Evolutionary conservation across 2,113 vertebrate species (phyloP).

Genomic region (Ageneiosus marmoratus): DNA sequence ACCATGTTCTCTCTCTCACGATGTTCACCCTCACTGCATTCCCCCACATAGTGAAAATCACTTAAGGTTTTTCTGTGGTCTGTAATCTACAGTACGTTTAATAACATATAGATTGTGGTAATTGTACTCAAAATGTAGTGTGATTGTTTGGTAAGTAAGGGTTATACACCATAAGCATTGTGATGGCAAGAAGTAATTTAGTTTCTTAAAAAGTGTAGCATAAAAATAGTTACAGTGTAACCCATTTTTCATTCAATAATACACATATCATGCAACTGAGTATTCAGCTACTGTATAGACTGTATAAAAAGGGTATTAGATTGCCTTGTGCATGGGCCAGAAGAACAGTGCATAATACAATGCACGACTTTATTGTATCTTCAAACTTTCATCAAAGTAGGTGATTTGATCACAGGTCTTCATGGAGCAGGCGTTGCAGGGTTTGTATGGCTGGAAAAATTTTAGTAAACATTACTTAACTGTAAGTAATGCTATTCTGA

Average conservation of each 20-base stretch:
- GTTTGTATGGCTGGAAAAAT: not conserved
- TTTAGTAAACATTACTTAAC: constrained; percentile 27
- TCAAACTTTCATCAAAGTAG: not conserved
- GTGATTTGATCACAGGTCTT: constrained; percentile 52
- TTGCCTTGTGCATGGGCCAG: not conserved
- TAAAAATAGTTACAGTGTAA: not conserved
- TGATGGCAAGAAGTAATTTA: not conserved
- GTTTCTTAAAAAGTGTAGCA: not conserved
- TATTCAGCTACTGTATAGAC: not conserved
- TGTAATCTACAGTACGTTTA: not conserved
- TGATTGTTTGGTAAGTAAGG: not conserved
- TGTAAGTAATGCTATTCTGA: constrained; percentile 44
- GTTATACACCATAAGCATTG: not conserved
- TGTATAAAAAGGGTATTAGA: not conserved
- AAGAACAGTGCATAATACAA: not conserved
- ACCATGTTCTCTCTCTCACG: too few relatives aligned
- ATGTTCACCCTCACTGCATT: not conserved
- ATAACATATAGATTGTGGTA: not conserved
- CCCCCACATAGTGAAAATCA: not conserved
- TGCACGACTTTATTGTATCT: not conserved
- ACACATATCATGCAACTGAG: not conserved
- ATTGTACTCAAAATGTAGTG: not conserved
- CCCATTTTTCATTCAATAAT: not conserved
- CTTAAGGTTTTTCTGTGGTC: not conserved
- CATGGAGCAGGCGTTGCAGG: constrained; percentile 38